phyloP scores from a whole-genome alignment of 2,888 invertebrate species.

The Polydrusus tereticollis region DNA sequence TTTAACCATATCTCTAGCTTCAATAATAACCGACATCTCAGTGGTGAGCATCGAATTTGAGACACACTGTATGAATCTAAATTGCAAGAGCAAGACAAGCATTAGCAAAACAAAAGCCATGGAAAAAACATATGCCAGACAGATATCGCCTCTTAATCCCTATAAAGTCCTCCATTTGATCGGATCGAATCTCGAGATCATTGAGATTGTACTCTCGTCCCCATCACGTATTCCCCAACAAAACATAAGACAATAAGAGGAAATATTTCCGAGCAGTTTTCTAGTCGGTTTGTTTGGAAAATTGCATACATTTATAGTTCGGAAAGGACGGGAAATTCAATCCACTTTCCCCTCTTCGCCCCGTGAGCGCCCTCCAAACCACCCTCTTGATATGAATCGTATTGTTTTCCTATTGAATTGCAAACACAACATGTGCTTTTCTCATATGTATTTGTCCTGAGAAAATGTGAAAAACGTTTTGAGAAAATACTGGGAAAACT shows the following conservation, averaged over 20 bases:
- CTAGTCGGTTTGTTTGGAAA: conserved; percentile 55
- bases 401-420: conserved; percentile 51
- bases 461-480: conserved; percentile 27
- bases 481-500: conserved; percentile 29
- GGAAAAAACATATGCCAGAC: not conserved
- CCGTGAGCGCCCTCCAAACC: conserved; percentile 14
- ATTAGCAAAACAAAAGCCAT: not conserved
- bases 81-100: no score
- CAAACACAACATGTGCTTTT: conserved; percentile 53
- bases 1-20: no score
- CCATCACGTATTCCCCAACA: conserved; percentile 46
- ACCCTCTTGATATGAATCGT: conserved; percentile 47
- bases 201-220: conserved; percentile 43
- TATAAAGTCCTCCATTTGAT: conserved; percentile 21
- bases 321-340: conserved; percentile 49
- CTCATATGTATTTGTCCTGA: conserved; percentile 52
- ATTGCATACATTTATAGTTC: conserved; percentile 56
- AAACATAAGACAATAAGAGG: conserved; percentile 52
- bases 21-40: no score
- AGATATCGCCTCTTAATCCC: conserved; percentile 3
- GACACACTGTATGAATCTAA: no score
- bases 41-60: no score
- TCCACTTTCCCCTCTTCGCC: conserved; percentile 34
- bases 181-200: conserved; percentile 45
- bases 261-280: conserved; percentile 55